Evolutionary conservation across 2,113 vertebrate species (phyloP).

Genomic region (Microcebus griseorufus): DNA sequence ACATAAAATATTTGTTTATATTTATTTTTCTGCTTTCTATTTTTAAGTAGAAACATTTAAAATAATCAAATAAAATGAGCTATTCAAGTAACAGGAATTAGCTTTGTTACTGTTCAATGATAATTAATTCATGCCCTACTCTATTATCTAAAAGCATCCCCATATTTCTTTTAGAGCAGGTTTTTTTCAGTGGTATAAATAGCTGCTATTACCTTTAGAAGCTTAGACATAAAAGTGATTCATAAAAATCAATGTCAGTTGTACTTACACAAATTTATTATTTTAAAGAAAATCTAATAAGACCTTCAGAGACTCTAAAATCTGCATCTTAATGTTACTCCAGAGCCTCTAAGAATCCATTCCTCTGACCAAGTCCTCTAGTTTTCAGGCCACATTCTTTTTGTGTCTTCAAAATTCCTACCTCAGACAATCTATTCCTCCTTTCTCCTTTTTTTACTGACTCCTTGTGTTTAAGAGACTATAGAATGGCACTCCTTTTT

Average conservation of each 20-base stretch:
- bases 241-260: neutral
- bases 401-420: neutral
- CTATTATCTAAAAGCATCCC: neutral
- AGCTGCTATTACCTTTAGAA: neutral
- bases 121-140: neutral
- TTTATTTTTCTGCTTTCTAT: neutral
- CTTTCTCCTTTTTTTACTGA: neutral
- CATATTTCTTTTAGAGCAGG: neutral
- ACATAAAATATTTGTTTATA: neutral
- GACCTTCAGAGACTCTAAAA: neutral
- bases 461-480: neutral
- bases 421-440: neutral
- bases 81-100: neutral
- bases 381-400: neutral
- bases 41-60: neutral
- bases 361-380: neutral
- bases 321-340: neutral
- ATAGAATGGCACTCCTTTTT: neutral
- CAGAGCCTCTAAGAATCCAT: neutral
- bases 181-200: neutral
- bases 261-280: neutral
- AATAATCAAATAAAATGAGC: neutral
- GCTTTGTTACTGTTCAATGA: neutral
- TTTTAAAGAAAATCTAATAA: conserved; percentile 7
- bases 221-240: neutral